A percentile compares a stretch with the other conserved stretches of the same genome.
phyloP scores from a whole-genome alignment of 1,140 invertebrate species.

The Dinothrombium tinctorium region DNA sequence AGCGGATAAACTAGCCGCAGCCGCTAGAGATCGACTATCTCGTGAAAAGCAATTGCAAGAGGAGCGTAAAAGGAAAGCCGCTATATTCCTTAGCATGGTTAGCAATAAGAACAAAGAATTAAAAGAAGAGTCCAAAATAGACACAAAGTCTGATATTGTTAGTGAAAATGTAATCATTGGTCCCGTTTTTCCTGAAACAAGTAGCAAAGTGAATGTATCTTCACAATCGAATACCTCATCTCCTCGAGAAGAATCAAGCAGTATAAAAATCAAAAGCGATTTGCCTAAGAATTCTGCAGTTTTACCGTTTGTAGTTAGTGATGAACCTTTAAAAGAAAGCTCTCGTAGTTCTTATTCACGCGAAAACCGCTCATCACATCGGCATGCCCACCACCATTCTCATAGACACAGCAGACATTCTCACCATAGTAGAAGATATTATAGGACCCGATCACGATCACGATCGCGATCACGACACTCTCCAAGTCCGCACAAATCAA shows the following conservation, averaged over 20 bases:
- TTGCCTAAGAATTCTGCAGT: neutral
- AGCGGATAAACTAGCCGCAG: neutral
- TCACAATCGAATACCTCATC: neutral
- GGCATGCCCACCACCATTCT: neutral
- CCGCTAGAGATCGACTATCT: constrained; percentile 8
- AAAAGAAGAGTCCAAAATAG: neutral
- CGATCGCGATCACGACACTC: neutral
- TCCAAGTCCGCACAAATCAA: no score
- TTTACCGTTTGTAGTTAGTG: neutral
- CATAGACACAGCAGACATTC: neutral
- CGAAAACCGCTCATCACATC: neutral
- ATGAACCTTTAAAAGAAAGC: neutral
- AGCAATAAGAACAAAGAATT: neutral
- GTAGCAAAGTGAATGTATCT: neutral
- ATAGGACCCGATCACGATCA: neutral
- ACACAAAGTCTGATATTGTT: neutral
- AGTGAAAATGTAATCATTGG: neutral
- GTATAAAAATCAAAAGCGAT: neutral
- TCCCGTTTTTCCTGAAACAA: no score
- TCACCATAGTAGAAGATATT: neutral
- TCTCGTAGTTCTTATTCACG: no score
- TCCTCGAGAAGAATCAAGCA: neutral
- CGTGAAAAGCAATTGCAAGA: constrained; percentile 39
- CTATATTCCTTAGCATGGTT: constrained; percentile 21
- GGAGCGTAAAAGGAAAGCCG: constrained; percentile 36